phyloP scores from a whole-genome alignment of 1,140 invertebrate genomes.

The Meloidogyne chitwoodi region DNA sequence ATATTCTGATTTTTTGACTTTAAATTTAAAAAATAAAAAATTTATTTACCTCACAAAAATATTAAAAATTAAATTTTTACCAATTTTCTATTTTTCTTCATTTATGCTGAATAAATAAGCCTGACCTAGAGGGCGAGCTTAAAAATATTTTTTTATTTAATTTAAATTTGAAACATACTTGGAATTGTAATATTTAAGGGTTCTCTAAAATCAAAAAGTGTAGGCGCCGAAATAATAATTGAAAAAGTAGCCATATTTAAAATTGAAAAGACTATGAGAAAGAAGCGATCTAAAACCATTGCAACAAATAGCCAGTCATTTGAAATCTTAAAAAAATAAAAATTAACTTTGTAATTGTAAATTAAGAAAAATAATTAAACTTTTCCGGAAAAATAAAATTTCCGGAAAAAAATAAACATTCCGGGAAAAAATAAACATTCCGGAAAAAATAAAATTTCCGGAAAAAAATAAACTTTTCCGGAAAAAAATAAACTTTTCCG shows the following conservation, averaged over 20 bases:
- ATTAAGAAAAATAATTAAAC: constrained; percentile 2
- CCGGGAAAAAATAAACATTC: no score
- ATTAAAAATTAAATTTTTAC: no score
- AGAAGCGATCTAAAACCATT: constrained; percentile 95
- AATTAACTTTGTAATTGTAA: constrained; percentile 1
- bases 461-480: no score
- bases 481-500: no score
- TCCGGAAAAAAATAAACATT: no score
- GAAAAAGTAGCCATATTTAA: constrained; percentile 56
- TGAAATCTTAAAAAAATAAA: constrained; percentile 42
- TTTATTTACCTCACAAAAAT: no score
- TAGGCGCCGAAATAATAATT: constrained; percentile 57
- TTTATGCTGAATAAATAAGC: neutral
- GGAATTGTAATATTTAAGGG: constrained; percentile 58
- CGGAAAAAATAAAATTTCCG: no score
- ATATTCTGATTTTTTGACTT: no score
- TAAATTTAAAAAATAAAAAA: no score
- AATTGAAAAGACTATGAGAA: constrained; percentile 66
- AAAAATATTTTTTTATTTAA: neutral
- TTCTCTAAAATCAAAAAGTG: constrained; percentile 48
- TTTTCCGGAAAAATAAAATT: no score
- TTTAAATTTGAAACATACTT: constrained; percentile 6
- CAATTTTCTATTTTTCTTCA: no score
- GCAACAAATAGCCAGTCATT: constrained; percentile 99
- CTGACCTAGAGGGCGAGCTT: neutral